Percentiles rank a stretch among this genome's conserved stretches.
These are phyloP conservation scores for Danio rerio DNA, from an alignment of 2,113 vertebrate genomes.

Conservation along the genomic window DNA sequence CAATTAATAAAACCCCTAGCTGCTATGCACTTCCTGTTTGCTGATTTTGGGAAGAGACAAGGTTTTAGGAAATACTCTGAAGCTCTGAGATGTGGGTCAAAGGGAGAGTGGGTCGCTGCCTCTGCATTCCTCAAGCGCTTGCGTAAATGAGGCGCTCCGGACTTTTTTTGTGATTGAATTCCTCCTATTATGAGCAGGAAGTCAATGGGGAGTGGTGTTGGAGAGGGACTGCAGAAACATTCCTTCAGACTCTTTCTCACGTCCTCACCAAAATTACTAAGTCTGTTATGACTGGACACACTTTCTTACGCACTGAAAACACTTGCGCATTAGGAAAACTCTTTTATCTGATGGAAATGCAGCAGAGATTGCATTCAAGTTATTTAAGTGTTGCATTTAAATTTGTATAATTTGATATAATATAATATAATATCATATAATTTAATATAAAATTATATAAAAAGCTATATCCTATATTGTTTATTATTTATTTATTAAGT, in stretches of 20 bases:
- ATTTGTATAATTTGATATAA: background rate
- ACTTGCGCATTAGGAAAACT: background rate
- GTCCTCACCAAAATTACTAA: constrained; percentile 6
- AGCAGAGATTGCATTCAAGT: background rate
- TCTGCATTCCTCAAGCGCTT: constrained; percentile 72
- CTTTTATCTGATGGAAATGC: background rate
- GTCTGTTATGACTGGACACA: background rate
- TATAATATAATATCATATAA: background rate
- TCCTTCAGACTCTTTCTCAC: constrained; percentile 23
- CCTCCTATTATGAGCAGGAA: constrained; percentile 57
- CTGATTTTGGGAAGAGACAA: background rate
- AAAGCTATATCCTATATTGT: too few relatives aligned
- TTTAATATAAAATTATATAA: background rate
- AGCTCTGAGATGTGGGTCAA: constrained; percentile 72
- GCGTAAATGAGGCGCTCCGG: constrained; percentile 69
- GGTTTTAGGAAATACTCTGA: constrained; percentile 64
- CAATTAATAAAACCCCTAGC: constrained; percentile 5
- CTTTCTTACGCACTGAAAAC: background rate
- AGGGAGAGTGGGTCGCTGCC: constrained; percentile 66
- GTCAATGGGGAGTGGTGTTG: constrained; percentile 38
- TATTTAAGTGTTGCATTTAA: too few relatives aligned
- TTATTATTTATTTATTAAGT: too few relatives aligned
- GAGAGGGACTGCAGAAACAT: constrained; percentile 33
- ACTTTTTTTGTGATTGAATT: constrained; percentile 60
- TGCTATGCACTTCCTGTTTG: background rate